Evolutionary conservation across 1,140 invertebrate species (phyloP).

Genomic region (Aphelenchoides fujianensis): DNA sequence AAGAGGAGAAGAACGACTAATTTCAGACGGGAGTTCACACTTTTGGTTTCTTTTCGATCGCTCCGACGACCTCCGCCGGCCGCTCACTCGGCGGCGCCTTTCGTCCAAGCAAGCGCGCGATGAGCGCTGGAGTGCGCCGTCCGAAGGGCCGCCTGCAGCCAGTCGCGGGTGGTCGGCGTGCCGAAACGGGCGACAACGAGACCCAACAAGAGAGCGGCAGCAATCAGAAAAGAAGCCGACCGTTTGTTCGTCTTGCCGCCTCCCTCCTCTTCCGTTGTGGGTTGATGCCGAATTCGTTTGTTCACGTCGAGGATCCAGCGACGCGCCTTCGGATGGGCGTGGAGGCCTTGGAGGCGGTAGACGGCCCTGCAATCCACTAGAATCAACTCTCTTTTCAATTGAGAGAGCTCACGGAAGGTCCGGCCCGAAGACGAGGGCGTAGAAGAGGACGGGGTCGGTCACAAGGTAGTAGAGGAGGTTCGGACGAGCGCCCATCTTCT

Average conservation of each 20-base stretch:
- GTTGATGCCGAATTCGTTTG: slow-evolving; percentile 10
- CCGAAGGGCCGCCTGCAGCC: not conserved
- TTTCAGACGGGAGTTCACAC: too few relatives aligned
- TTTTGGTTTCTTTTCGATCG: too few relatives aligned
- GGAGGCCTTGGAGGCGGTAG: slow-evolving; percentile 64
- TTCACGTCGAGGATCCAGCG: slow-evolving; percentile 25
- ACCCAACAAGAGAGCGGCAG: not conserved
- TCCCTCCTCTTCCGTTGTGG: not conserved
- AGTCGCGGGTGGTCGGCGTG: not conserved
- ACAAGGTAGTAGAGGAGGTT: slow-evolving; percentile 49
- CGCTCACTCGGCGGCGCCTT: too few relatives aligned
- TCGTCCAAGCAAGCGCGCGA: too few relatives aligned
- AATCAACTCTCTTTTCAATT: too few relatives aligned
- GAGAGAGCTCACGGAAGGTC: slow-evolving; percentile 65
- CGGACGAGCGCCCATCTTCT: slow-evolving; percentile 62
- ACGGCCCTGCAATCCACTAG: too few relatives aligned
- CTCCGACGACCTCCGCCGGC: too few relatives aligned
- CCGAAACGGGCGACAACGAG: not conserved
- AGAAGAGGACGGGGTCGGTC: slow-evolving; percentile 4
- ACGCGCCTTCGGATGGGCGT: slow-evolving; percentile 64
- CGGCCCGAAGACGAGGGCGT: slow-evolving; percentile 61
- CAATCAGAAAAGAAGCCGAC: too few relatives aligned
- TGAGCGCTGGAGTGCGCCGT: too few relatives aligned
- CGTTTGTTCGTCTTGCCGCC: too few relatives aligned
- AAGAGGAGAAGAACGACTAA: too few relatives aligned